phyloP scores from a whole-genome alignment of 2,113 vertebrate species.

The Anthoscopus minutus region DNA sequence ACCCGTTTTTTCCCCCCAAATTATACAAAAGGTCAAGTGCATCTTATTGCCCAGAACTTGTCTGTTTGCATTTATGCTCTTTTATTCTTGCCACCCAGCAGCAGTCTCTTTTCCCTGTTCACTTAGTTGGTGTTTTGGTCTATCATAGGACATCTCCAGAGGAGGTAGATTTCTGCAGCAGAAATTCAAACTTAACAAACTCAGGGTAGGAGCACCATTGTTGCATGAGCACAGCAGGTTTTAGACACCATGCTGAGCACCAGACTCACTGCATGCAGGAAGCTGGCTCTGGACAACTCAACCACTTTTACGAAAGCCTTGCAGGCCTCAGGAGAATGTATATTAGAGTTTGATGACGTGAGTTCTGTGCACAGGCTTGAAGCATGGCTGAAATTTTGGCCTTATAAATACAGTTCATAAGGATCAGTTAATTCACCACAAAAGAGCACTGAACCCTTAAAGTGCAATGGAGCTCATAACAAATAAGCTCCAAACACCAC shows the following conservation, averaged over 20 bases:
- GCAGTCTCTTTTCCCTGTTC: background rate
- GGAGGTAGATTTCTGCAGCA: background rate
- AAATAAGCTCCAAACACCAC: background rate
- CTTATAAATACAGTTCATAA: background rate
- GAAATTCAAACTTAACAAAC: background rate
- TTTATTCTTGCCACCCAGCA: background rate
- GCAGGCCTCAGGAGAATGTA: background rate
- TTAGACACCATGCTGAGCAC: background rate
- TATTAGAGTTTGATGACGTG: background rate
- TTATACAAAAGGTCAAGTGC: background rate
- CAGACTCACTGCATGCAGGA: background rate
- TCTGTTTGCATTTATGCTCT: background rate
- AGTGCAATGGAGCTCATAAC: background rate
- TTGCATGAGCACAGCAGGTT: background rate
- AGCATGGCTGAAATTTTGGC: background rate
- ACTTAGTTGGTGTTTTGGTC: background rate
- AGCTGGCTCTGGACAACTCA: background rate
- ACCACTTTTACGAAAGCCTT: background rate
- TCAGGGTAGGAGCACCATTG: background rate
- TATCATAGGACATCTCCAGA: background rate
- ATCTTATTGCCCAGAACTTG: background rate
- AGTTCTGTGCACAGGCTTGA: background rate
- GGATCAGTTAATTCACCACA: background rate
- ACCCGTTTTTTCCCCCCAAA: rapidly evolving
- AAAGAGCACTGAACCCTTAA: background rate